A percentile compares a stretch with the other conserved stretches of the same genome.
phyloP scores from a whole-genome alignment of 2,113 vertebrate genomes.

The Anolis sagrei region DNA sequence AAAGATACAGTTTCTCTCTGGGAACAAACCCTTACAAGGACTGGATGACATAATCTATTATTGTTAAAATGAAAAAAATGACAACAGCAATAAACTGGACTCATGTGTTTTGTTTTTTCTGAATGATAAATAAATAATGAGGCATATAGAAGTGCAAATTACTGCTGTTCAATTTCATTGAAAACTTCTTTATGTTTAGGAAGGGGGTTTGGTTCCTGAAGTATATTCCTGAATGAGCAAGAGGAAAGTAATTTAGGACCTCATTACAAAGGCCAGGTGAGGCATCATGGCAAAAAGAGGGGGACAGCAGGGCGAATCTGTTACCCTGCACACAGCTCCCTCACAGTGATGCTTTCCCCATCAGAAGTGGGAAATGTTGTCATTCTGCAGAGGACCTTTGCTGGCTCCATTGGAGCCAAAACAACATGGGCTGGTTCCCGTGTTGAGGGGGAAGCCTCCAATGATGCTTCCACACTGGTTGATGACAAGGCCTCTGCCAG shows the following conservation, averaged over 20 bases:
- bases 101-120: conserved; percentile 7
- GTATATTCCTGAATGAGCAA: neutral
- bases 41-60: conserved; percentile 28
- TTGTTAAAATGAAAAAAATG: conserved; percentile 28
- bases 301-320: no score
- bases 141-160: neutral
- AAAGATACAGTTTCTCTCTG: neutral
- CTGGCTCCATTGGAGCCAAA: no score
- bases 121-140: conserved; percentile 15
- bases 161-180: neutral
- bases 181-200: neutral
- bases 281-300: no score
- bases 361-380: no score
- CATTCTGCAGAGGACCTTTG: no score
- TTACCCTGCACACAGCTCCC: no score
- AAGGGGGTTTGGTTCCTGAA: neutral
- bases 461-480: no score
- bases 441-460: no score
- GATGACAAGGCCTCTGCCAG: no score
- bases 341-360: no score
- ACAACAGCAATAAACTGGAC: conserved; percentile 33
- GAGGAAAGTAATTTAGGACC: neutral
- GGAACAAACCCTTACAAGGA: conserved; percentile 2
- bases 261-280: no score
- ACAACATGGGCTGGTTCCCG: no score